Conservation (phyloP, 1,140 invertebrate species). For the Plodia interpunctella region DNA sequence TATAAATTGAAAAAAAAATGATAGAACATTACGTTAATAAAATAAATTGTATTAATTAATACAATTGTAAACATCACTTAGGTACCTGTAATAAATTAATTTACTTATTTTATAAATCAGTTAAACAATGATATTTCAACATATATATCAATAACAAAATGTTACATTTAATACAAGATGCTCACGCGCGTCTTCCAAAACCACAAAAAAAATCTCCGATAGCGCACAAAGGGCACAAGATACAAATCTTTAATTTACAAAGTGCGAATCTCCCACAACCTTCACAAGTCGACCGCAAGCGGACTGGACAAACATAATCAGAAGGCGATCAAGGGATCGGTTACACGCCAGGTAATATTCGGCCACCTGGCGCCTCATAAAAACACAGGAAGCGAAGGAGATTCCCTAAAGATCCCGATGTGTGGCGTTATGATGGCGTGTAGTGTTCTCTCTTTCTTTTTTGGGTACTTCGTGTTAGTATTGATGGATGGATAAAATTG, state of each 20-base stretch:
- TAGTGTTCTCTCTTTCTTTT: background rate
- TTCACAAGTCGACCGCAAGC: background rate
- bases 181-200: background rate
- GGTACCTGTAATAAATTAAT: no score
- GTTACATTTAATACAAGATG: no score
- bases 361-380: slow-evolving; percentile 10
- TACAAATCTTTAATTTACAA: background rate
- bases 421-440: background rate
- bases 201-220: background rate
- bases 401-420: background rate
- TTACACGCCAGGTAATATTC: slow-evolving; percentile 7
- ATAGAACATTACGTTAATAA: no score
- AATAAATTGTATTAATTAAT: no score
- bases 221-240: background rate
- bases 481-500: no score
- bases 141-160: no score
- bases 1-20: no score
- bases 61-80: no score
- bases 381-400: slow-evolving; percentile 10
- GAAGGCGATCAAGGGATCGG: slow-evolving; percentile 10
- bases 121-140: no score
- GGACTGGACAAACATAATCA: background rate
- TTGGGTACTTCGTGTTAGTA: no score
- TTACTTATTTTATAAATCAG: no score
- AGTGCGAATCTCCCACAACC: background rate